Percentiles rank a stretch among this genome's conserved stretches.
phyloP scores from a whole-genome alignment of 35 echinoderm and acorn worm genomes.

The Anneissia japonica region DNA sequence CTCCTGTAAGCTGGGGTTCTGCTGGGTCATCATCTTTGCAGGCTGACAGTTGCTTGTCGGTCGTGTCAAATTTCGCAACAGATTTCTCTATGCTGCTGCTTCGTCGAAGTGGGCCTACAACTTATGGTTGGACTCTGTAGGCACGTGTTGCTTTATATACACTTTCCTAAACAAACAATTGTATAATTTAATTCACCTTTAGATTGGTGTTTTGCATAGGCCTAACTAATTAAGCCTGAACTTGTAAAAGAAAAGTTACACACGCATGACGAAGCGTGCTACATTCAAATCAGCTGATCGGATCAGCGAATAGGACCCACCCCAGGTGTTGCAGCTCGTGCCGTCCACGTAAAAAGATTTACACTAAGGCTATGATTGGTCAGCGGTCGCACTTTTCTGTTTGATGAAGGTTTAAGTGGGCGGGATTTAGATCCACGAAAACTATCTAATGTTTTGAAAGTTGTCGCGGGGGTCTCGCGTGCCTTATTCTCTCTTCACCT shows the following conservation, averaged over 20 bases:
- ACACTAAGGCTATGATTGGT: not conserved
- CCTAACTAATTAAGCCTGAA: not conserved
- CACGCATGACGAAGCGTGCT: not conserved
- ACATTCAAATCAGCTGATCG: not conserved
- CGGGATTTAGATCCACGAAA: not conserved
- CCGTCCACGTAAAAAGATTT: not conserved
- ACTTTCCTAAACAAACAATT: not conserved
- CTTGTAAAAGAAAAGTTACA: not conserved
- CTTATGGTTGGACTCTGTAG: not conserved
- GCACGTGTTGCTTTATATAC: not conserved
- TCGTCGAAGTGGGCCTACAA: not conserved
- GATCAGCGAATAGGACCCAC: not conserved
- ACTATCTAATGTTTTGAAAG: not conserved
- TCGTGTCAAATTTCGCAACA: not conserved
- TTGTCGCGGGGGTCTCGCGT: not conserved
- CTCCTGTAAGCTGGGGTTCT: not conserved
- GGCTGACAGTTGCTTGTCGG: not conserved
- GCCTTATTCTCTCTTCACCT: not conserved
- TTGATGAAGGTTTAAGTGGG: not conserved
- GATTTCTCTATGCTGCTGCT: not conserved
- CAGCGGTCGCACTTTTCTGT: not conserved
- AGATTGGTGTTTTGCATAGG: not conserved
- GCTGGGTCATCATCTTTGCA: not conserved
- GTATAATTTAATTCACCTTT: not conserved
- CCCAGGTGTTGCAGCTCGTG: not conserved